Percentiles rank a stretch among this genome's conserved stretches.
phyloP scores from a whole-genome alignment of 1,140 invertebrate genomes.

The Samia ricini region DNA sequence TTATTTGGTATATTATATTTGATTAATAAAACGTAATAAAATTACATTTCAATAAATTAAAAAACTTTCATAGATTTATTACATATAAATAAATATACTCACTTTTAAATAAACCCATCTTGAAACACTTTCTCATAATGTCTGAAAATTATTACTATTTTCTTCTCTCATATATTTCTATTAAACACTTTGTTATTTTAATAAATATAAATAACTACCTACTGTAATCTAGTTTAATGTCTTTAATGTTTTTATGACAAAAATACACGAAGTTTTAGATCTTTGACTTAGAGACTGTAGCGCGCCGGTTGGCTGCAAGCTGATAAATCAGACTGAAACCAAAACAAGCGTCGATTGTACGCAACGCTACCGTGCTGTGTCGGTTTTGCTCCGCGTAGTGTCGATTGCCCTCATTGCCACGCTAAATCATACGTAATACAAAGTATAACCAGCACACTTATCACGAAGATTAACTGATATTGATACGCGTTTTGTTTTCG shows the following conservation, averaged over 20 bases:
- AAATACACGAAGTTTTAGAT: not conserved
- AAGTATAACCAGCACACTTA: not conserved
- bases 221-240: not conserved
- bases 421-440: constrained; percentile 30
- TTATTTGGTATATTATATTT: too few species aligned
- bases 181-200: constrained; percentile 12
- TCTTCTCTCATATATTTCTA: constrained; percentile 44
- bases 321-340: constrained; percentile 49
- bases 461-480: constrained; percentile 30
- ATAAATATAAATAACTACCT: not conserved
- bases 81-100: constrained; percentile 28
- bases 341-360: constrained; percentile 37
- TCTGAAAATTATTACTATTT: constrained; percentile 50
- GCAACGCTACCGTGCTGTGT: constrained; percentile 16
- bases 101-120: constrained; percentile 70
- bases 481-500: too few species aligned
- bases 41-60: not conserved
- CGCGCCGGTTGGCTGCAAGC: constrained; percentile 39
- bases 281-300: not conserved
- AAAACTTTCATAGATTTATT: not conserved
- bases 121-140: constrained; percentile 68
- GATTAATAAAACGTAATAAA: too few species aligned
- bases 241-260: not conserved
- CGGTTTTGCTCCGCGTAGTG: not conserved
- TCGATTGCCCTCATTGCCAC: constrained; percentile 51